Evolutionary conservation across 2,113 vertebrate species (phyloP).

Genomic region (Mesoclemmys tuberculata): DNA sequence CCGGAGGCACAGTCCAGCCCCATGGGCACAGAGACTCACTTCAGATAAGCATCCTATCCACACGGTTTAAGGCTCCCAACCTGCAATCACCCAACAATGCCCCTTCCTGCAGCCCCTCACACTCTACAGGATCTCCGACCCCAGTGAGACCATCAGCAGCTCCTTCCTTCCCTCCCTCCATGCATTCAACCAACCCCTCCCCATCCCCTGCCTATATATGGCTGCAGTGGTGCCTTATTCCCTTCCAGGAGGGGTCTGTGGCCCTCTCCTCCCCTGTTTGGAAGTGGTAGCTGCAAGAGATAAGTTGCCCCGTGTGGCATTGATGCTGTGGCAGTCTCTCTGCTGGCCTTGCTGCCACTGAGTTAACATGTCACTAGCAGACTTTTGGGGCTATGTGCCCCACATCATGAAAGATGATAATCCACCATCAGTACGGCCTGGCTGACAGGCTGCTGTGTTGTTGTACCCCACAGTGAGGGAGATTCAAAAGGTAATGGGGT

Average conservation of each 20-base stretch:
- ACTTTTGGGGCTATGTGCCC: neutral
- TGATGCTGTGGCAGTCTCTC: constrained; percentile 4
- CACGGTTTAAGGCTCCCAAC: too few species aligned
- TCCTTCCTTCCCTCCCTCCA: too few species aligned
- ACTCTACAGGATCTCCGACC: too few species aligned
- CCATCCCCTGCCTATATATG: neutral
- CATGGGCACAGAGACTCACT: too few species aligned
- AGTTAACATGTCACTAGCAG: neutral
- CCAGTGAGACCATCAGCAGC: too few species aligned
- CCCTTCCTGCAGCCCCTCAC: too few species aligned
- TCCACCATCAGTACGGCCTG: neutral
- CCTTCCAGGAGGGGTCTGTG: neutral
- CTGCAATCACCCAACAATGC: too few species aligned
- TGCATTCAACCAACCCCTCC: neutral
- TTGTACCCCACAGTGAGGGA: neutral
- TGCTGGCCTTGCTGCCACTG: neutral
- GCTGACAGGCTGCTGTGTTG: neutral
- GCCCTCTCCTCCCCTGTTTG: neutral
- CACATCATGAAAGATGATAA: neutral
- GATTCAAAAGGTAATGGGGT: neutral
- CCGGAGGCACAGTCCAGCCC: too few species aligned
- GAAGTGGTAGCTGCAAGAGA: constrained; percentile 13
- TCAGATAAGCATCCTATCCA: too few species aligned
- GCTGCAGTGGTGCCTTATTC: neutral
- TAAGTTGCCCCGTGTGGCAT: neutral